These are phyloP conservation scores for Gymnosoma rotundatum DNA, from an alignment of 2,888 invertebrate species.

Conservation along the genomic window DNA sequence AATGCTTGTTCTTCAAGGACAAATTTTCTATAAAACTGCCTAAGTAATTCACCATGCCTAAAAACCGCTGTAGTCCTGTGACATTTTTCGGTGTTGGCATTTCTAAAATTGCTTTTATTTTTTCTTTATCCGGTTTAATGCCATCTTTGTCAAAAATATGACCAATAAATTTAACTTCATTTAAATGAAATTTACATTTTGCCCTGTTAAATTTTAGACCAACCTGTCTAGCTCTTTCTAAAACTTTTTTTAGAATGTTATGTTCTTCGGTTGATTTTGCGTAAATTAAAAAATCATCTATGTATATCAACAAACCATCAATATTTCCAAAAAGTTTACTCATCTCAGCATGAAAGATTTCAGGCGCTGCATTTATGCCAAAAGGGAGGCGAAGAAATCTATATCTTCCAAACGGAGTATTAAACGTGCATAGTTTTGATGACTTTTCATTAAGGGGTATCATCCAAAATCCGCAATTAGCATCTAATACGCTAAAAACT, in stretches of 20 bases:
- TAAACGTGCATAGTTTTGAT: constrained; percentile 71
- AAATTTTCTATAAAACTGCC: constrained; percentile 18
- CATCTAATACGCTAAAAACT: constrained; percentile 56
- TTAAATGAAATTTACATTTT: constrained; percentile 40
- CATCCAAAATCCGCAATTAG: constrained; percentile 69
- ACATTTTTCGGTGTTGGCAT: constrained; percentile 20
- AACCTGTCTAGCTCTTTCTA: constrained; percentile 48
- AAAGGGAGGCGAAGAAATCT: constrained; percentile 62
- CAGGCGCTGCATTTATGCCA: constrained; percentile 54
- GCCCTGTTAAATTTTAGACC: constrained; percentile 59
- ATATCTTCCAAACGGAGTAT: constrained; percentile 70
- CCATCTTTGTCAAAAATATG: constrained; percentile 48
- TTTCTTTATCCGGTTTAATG: constrained; percentile 26
- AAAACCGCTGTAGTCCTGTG: constrained; percentile 38
- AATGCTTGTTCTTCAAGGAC: constrained; percentile 61
- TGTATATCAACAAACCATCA: constrained; percentile 32
- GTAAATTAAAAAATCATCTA: constrained; percentile 63
- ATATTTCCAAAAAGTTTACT: too few species aligned
- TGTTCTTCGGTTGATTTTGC: constrained; percentile 45
- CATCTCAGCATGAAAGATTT: constrained; percentile 4
- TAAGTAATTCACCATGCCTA: constrained; percentile 67
- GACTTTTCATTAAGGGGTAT: constrained; percentile 69
- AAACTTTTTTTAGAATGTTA: constrained; percentile 48
- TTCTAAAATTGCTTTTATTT: constrained; percentile 35
- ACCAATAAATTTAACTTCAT: constrained; percentile 51